phyloP scores from a whole-genome alignment of 2,888 invertebrate species.

The Phasia obesa region DNA sequence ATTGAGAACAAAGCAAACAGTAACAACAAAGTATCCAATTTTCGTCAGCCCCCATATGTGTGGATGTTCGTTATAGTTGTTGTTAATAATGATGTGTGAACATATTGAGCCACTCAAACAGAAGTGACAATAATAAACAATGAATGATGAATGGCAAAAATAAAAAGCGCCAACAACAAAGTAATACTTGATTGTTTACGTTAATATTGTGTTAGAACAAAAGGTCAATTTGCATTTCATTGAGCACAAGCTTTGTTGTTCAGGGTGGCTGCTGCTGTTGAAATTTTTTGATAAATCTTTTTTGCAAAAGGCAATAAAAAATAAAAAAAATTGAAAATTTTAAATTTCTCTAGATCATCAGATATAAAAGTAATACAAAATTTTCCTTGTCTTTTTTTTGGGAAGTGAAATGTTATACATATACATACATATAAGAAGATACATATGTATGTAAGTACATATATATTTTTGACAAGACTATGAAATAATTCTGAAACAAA shows the following conservation, averaged over 20 bases:
- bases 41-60: constrained; percentile 10
- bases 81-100: constrained; percentile 56
- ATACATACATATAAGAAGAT: too few species aligned
- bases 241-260: background rate
- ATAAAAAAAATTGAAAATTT: constrained; percentile 30
- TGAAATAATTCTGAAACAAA: too few species aligned
- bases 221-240: constrained; percentile 34
- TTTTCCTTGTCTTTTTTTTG: too few species aligned
- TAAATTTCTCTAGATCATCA: background rate
- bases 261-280: background rate
- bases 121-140: constrained; percentile 60
- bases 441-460: too few species aligned
- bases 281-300: constrained; percentile 11
- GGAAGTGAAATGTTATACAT: too few species aligned
- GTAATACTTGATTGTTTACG: constrained; percentile 5
- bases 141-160: constrained; percentile 17
- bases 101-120: constrained; percentile 40
- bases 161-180: constrained; percentile 10
- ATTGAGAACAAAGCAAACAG: constrained; percentile 10
- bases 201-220: constrained; percentile 18
- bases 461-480: background rate
- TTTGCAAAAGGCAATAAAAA: background rate
- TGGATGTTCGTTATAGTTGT: constrained; percentile 20
- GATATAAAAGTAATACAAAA: background rate
- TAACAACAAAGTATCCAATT: constrained; percentile 18